These are phyloP conservation scores for Epiblema foenella DNA, from an alignment of 2,888 invertebrate genomes.

Conservation along the genomic window DNA sequence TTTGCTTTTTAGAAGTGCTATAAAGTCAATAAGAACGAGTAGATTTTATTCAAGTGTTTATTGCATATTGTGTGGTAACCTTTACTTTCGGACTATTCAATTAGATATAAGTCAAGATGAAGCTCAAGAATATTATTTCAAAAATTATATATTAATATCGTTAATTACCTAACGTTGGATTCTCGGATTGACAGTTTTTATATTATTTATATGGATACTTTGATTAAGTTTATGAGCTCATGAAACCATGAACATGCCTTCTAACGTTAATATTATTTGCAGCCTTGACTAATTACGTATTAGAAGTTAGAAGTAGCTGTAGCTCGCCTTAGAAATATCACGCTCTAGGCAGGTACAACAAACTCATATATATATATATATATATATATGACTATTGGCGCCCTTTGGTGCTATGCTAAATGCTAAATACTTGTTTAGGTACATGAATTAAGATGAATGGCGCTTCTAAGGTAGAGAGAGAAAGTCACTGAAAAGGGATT, in stretches of 20 bases:
- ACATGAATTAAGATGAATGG: background rate
- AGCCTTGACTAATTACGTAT: conserved; percentile 60
- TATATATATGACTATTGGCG: background rate
- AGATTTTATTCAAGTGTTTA: conserved; percentile 29
- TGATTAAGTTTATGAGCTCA: conserved; percentile 21
- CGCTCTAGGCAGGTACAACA: conserved; percentile 3
- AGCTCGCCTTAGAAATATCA: conserved; percentile 54
- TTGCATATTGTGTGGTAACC: conserved; percentile 28
- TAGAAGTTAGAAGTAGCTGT: conserved; percentile 53
- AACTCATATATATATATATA: too few species aligned
- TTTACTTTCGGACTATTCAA: conserved; percentile 29
- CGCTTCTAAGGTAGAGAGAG: background rate
- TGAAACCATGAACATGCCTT: conserved; percentile 78
- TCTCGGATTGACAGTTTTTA: conserved; percentile 23
- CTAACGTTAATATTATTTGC: conserved; percentile 64
- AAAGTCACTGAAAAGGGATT: background rate
- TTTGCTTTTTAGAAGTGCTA: conserved; percentile 51
- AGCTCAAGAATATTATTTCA: conserved; percentile 42
- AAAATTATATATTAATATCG: conserved; percentile 10
- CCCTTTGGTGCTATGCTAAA: background rate
- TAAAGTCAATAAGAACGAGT: conserved; percentile 32
- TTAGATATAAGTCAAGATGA: conserved; percentile 41
- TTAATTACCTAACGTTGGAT: conserved; percentile 2
- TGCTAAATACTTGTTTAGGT: background rate
- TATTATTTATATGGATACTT: background rate